A percentile compares a stretch with the other conserved stretches of the same genome.
These are phyloP conservation scores for Bambusicola thoracicus DNA, from an alignment of 2,113 vertebrate species.

Conservation along the genomic window DNA sequence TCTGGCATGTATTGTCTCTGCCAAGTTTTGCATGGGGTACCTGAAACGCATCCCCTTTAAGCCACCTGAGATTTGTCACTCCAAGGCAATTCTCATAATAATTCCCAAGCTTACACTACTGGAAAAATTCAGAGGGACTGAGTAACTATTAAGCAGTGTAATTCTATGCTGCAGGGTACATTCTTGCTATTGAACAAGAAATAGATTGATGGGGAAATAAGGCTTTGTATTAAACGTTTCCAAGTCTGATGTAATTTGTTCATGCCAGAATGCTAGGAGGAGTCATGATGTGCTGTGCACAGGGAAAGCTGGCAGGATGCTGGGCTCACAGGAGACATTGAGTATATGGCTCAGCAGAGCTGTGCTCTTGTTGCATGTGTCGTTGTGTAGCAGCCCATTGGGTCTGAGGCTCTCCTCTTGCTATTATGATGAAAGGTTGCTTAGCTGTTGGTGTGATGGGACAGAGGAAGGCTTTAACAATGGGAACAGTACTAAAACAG, in stretches of 20 bases:
- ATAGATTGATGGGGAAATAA: not conserved
- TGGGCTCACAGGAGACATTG: not conserved
- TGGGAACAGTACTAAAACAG: not conserved
- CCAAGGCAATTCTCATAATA: not conserved
- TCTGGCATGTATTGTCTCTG: not conserved
- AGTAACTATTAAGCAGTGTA: not conserved
- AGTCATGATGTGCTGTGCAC: not conserved
- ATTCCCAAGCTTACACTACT: not conserved
- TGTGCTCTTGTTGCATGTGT: not conserved
- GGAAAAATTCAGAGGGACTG: not conserved
- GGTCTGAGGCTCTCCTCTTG: not conserved
- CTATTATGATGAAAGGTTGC: not conserved
- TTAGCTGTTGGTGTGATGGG: not conserved
- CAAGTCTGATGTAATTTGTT: constrained; percentile 6
- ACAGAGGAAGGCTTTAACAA: not conserved
- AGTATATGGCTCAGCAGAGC: not conserved
- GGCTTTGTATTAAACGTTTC: not conserved
- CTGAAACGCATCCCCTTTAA: not conserved
- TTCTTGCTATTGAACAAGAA: not conserved
- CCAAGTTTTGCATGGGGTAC: not conserved
- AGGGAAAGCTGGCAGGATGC: constrained; percentile 13
- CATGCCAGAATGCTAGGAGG: constrained; percentile 23
- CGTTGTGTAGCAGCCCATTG: not conserved
- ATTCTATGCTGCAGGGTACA: not conserved
- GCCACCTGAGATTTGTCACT: not conserved